Percentiles rank a stretch among this genome's conserved stretches.
These are phyloP conservation scores for Elgaria multicarinata DNA, from an alignment of 2,113 vertebrate genomes.

Conservation along the genomic window DNA sequence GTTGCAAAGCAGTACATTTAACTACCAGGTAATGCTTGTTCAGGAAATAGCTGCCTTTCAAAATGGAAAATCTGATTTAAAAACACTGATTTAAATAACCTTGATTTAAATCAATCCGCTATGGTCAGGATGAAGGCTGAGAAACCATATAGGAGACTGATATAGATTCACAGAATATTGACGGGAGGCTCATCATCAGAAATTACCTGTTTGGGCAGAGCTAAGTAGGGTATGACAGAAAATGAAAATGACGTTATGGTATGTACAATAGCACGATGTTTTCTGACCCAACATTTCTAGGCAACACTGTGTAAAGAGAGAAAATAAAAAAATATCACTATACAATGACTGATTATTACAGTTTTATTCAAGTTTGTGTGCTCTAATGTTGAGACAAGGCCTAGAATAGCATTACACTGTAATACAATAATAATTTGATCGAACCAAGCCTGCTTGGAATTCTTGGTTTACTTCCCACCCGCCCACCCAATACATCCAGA, in stretches of 20 bases:
- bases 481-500: slow-evolving; percentile 75
- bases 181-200: neutral
- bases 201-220: neutral
- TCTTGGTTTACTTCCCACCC: slow-evolving; percentile 70
- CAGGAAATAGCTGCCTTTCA: neutral
- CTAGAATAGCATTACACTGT: slow-evolving; percentile 83
- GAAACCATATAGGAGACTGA: neutral
- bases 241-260: neutral
- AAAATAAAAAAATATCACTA: slow-evolving; percentile 1
- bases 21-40: neutral
- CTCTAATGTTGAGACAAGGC: slow-evolving; percentile 89
- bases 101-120: neutral
- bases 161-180: neutral
- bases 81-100: neutral
- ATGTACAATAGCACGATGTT: neutral
- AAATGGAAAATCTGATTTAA: neutral
- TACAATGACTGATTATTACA: slow-evolving; percentile 65
- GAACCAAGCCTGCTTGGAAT: slow-evolving; percentile 88
- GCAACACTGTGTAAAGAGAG: neutral
- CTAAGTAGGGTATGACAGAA: neutral
- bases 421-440: slow-evolving; percentile 78
- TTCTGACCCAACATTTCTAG: neutral
- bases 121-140: neutral
- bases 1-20: neutral
- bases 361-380: slow-evolving; percentile 94